Conservation (phyloP, 2,113 vertebrate genomes). For the Bettongia penicillata region DNA sequence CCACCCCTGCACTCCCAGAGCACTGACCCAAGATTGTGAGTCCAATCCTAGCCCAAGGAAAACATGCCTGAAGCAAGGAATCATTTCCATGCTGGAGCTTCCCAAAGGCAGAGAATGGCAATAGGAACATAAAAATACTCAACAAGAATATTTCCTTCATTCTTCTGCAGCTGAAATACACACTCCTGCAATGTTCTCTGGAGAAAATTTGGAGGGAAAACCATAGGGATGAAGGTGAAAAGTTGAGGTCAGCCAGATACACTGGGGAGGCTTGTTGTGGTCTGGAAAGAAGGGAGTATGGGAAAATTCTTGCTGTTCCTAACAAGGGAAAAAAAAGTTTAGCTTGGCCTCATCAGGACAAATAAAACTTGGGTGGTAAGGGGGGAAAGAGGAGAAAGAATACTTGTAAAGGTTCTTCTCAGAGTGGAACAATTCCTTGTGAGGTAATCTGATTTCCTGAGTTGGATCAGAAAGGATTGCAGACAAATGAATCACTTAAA, state of each 20-base stretch:
- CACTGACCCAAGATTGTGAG: not conserved
- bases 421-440: conserved; percentile 19
- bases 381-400: conserved; percentile 34
- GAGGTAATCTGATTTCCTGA: conserved; percentile 31
- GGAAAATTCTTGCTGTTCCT: conserved; percentile 58
- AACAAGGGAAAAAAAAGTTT: conserved; percentile 56
- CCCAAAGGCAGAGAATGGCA: not conserved
- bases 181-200: conserved; percentile 23
- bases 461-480: conserved; percentile 31
- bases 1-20: not conserved
- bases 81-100: not conserved
- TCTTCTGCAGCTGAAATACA: conserved; percentile 16
- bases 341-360: conserved; percentile 55
- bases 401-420: conserved; percentile 12
- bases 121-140: conserved; percentile 29
- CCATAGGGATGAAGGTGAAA: conserved; percentile 34
- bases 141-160: conserved; percentile 44
- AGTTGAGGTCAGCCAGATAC: conserved; percentile 16
- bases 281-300: conserved; percentile 8
- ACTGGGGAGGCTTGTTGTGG: not conserved
- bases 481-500: conserved; percentile 8
- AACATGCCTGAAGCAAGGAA: not conserved
- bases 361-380: conserved; percentile 63
- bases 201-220: conserved; percentile 31
- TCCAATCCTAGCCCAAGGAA: not conserved